These are phyloP conservation scores for Phlogophora meticulosa DNA, from an alignment of 2,888 invertebrate genomes.

Conservation along the genomic window DNA sequence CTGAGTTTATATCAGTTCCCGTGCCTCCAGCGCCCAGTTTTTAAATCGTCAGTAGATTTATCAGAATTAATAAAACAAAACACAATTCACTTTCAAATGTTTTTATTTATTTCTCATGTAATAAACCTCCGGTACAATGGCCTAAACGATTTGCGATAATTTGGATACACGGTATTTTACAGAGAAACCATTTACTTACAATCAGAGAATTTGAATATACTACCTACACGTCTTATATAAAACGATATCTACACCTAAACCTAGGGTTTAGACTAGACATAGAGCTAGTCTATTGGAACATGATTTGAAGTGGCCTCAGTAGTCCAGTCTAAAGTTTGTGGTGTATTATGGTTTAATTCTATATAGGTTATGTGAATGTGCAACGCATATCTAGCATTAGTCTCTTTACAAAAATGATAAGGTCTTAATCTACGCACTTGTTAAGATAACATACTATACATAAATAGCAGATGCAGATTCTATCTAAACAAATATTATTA, in stretches of 20 bases:
- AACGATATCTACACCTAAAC: constrained; percentile 88
- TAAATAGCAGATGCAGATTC: constrained; percentile 19
- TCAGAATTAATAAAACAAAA: constrained; percentile 71
- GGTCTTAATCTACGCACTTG: constrained; percentile 15
- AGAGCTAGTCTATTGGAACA: constrained; percentile 84
- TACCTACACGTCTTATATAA: constrained; percentile 88
- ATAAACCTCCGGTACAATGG: constrained; percentile 83
- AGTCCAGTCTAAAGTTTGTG: constrained; percentile 65
- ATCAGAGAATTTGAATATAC: constrained; percentile 86
- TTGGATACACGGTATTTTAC: constrained; percentile 81
- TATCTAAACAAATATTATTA: constrained; percentile 34
- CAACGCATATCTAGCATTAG: constrained; percentile 24
- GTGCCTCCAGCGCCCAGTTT: too few species aligned
- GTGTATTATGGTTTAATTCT: constrained; percentile 54
- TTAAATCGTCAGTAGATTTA: too few species aligned
- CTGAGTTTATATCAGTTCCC: too few species aligned
- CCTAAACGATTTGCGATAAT: constrained; percentile 82
- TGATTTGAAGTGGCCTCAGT: constrained; percentile 70
- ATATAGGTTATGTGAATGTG: constrained; percentile 37
- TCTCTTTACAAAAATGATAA: constrained; percentile 34
- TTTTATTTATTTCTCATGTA: constrained; percentile 83
- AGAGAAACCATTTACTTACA: constrained; percentile 77
- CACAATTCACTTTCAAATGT: constrained; percentile 71
- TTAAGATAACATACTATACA: constrained; percentile 39
- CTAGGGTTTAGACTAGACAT: constrained; percentile 80